Base-by-base conservation (phyloP, 2,888 invertebrate genomes). In the Scaptomyza parva region DNA sequence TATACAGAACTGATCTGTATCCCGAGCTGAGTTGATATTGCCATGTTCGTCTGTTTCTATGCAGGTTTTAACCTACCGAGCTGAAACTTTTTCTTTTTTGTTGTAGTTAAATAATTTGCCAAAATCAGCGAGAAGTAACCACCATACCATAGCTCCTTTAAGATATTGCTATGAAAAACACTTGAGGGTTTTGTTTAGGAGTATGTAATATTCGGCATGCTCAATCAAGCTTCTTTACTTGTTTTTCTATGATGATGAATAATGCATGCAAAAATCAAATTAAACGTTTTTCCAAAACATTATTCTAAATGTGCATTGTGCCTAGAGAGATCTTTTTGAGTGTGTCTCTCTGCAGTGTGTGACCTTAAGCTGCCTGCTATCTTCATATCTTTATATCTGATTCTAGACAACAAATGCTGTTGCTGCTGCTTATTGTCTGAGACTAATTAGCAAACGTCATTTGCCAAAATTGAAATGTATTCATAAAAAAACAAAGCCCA, bases 271-370 rank as follows among this genome's bases (percentile, higher is more conserved):
- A 41, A 53, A 53, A 26, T 41, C 26, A 51, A 60, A 68, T n/a
- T 52, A 33, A 43, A 37, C 20, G 17, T 53, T 57, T 54, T 39
- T 54, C 37, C 40, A 55, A 64, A 64, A 62, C 53, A 58, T 60
- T 52, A 73, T 70, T 76, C 70, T 54, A 72, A 74, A 74, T 67
- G 70, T 76, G 71, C 69, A 80, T 83, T 76, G 75, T 76, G 18
- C 59, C n/a, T n/a, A 18, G 8, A 37, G 47, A 33, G 8, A 26
- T 26, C 26, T 26, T 8, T 26, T 4, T 8, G 26, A 8, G 40
- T 41, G 14, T 47, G 35, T 41, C 20, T 41, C 12, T 33, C n/a
- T 33, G n/a, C 5, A 24, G 40, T 7, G 33, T 52, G 14, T 60
- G 67, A 78, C 83, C 81, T 83, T 77, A 80, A 55, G 40, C 35